These are phyloP conservation scores for Cheilosia vernalis DNA, from an alignment of 2,888 invertebrate genomes.

Conservation along the genomic window DNA sequence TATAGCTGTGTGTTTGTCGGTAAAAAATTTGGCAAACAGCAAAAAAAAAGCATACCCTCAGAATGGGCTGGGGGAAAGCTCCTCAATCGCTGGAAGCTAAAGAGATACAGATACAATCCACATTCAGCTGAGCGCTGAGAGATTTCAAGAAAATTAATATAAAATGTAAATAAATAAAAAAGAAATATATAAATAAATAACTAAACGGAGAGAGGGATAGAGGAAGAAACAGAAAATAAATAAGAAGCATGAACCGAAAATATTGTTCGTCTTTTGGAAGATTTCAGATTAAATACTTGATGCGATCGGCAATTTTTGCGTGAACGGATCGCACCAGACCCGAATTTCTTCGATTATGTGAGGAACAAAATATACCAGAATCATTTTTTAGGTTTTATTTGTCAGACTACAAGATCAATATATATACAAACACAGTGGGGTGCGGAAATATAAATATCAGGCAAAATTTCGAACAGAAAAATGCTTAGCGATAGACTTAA, in stretches of 20 bases:
- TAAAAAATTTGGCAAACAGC: slow-evolving; percentile 38
- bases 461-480: too few species aligned
- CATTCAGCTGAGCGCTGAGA: slow-evolving; percentile 35
- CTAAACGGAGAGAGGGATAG: background rate
- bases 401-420: background rate
- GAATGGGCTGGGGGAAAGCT: background rate
- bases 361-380: slow-evolving; percentile 22
- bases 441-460: too few species aligned
- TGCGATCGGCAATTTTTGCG: slow-evolving; percentile 1
- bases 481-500: too few species aligned
- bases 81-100: slow-evolving; percentile 19
- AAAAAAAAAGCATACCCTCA: background rate
- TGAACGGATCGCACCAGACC: slow-evolving; percentile 7
- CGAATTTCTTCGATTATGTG: slow-evolving; percentile 14
- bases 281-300: slow-evolving; percentile 26
- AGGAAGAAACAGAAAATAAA: background rate
- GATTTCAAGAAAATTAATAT: background rate
- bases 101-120: slow-evolving; percentile 46
- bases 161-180: background rate
- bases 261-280: background rate
- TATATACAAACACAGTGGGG: background rate
- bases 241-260: background rate
- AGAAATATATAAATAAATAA: too few species aligned
- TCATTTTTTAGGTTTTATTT: too few species aligned
- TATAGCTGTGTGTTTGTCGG: background rate